These are phyloP conservation scores for Bagarius yarrelli DNA, from an alignment of 2,113 vertebrate species.

Conservation along the genomic window DNA sequence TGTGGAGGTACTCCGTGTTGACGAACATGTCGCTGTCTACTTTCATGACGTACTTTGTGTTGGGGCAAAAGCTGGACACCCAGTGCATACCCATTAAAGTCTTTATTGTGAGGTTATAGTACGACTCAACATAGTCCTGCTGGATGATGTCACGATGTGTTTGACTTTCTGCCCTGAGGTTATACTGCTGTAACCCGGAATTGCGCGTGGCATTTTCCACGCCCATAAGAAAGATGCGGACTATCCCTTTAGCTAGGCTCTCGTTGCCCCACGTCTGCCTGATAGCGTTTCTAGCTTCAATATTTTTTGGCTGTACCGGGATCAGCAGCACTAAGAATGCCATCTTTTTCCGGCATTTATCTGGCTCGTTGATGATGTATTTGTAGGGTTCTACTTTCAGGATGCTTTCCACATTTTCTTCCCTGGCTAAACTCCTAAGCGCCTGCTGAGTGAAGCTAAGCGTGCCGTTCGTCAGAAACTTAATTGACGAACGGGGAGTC, in stretches of 20 bases:
- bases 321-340: conserved; percentile 91
- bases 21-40: conserved; percentile 98
- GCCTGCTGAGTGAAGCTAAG: conserved; percentile 70
- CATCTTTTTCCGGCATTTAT: conserved; percentile 76
- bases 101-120: conserved; percentile 94
- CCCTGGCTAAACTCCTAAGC: conserved; percentile 76
- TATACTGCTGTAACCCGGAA: conserved; percentile 72
- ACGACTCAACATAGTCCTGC: conserved; percentile 91
- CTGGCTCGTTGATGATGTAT: conserved; percentile 86
- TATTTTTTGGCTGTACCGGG: conserved; percentile 83
- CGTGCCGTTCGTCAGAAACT: conserved; percentile 65
- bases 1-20: conserved; percentile 92
- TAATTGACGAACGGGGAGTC: conserved; percentile 66
- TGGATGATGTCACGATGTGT: conserved; percentile 88
- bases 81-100: conserved; percentile 98
- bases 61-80: conserved; percentile 86
- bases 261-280: conserved; percentile 95
- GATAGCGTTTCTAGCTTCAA: conserved; percentile 87
- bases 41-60: conserved; percentile 90
- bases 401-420: conserved; percentile 59
- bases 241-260: conserved; percentile 75
- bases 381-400: conserved; percentile 75
- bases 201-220: conserved; percentile 65
- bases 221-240: conserved; percentile 87
- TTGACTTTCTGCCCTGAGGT: conserved; percentile 83